Evolutionary conservation across 2,797 vertebrate genomes (phyloP).

Genomic region (Catamblyrhynchus diadema): DNA sequence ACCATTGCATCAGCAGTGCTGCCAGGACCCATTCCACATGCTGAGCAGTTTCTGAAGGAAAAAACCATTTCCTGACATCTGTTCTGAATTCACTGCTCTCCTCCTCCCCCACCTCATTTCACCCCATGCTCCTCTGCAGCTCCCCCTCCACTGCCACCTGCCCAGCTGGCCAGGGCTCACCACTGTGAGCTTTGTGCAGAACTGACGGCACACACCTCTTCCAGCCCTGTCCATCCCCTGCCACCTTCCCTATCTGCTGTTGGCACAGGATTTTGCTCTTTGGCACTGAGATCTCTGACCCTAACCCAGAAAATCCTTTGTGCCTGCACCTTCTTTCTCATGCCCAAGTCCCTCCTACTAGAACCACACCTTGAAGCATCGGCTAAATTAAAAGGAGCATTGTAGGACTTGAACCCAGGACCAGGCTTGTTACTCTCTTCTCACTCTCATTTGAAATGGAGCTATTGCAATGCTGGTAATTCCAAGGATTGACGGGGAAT

Average conservation of each 20-base stretch:
- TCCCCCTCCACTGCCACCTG: not conserved
- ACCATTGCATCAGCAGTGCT: not conserved
- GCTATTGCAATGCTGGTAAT: not conserved
- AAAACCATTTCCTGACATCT: slow-evolving; percentile 61
- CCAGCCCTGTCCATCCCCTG: not conserved
- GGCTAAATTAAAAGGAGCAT: not conserved
- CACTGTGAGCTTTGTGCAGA: not conserved
- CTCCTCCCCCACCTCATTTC: not conserved
- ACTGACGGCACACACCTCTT: not conserved
- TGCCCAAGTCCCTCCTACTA: not conserved
- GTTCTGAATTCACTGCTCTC: slow-evolving; percentile 18
- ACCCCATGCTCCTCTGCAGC: accelerated
- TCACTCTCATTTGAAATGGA: not conserved
- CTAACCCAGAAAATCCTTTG: not conserved
- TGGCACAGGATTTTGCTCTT: not conserved
- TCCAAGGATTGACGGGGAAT: not conserved
- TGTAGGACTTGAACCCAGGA: not conserved
- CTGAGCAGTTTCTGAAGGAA: slow-evolving; percentile 28
- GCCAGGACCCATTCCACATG: slow-evolving; percentile 36
- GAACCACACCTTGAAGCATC: accelerated
- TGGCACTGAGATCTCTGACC: not conserved
- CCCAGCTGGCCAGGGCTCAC: not conserved
- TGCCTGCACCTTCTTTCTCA: not conserved
- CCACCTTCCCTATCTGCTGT: not conserved
- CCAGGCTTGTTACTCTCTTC: not conserved